Base-by-base conservation (phyloP, 2,113 vertebrate genomes). In the Pseudorasbora parva region DNA sequence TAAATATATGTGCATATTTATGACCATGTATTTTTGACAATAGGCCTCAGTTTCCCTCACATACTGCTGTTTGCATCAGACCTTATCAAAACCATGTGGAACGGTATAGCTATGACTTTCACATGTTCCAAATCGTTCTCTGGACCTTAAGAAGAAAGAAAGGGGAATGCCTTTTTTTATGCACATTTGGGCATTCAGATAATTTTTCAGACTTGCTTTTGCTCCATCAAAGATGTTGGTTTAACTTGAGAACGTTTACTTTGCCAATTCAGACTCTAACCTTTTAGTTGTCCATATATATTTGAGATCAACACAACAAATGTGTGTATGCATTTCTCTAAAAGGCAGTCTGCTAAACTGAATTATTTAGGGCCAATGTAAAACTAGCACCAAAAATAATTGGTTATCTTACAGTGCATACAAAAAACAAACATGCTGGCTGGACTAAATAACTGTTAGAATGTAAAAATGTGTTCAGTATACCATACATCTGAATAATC, bases 41-140 rank as follows among this genome's bases (percentile, higher is more conserved):
- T 59, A 23, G 5, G 7, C 27, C 19, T 37, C 15, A 41, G 74
- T 30, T 77, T 77, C 10, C 30, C 10, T 77, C 74, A 37, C 49
- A 76, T 62, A 82, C 77, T 74, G 49, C 60, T 78, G 77, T 83
- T 87, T 82, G 84, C 86, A 86, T 85, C 84, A 21, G 83, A 27
- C 84, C 87, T 89, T 79, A 93, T 93, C 88, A 86, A 86, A 92
- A 91, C 88, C 92, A 93, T 88, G 89, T 93, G 92, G 86, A 64
- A 85, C 82, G 82, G 87, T 30, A 37, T 37, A 30, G 87, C 84
- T 89, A 88, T 90, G 86, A 81, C 82, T 89, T 89, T 92, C 89
- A 90, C 92, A 89, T 93, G 90, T 88, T 90, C 90, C 49, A 64
- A 92, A 90, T 78, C 85, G 82, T 87, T 89, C 85, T 54, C 9